Conservation (phyloP, 1,140 invertebrate species). For the Oncopodura yosiiana region DNA sequence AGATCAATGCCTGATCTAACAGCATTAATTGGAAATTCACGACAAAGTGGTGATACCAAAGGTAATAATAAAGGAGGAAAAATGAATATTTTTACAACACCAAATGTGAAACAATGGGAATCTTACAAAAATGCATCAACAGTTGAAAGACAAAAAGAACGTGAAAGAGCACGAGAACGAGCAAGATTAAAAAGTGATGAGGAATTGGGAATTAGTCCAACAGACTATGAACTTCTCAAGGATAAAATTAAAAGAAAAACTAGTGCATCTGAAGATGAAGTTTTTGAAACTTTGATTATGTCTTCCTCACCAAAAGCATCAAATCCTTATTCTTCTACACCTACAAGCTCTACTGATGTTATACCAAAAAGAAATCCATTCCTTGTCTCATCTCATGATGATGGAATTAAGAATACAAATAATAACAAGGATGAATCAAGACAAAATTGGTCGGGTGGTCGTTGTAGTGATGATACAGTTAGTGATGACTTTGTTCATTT, state of each 20-base stretch:
- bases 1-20: conserved; percentile 33
- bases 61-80: not conserved
- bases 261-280: conserved; percentile 38
- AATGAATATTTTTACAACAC: conserved; percentile 3
- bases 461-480: not conserved
- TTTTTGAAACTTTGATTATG: conserved; percentile 4
- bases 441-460: not conserved
- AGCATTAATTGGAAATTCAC: not conserved
- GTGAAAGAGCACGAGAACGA: conserved; percentile 55
- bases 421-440: not conserved
- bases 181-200: conserved; percentile 60
- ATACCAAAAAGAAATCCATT: conserved; percentile 24
- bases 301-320: not conserved
- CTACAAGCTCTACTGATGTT: not conserved
- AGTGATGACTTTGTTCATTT: conserved; percentile 19
- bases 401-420: not conserved
- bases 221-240: conserved; percentile 51
- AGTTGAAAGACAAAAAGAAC: conserved; percentile 48
- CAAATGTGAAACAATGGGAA: conserved; percentile 14
- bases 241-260: conserved; percentile 46
- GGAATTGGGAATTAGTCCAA: conserved; percentile 60
- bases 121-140: conserved; percentile 26
- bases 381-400: not conserved
- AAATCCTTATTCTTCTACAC: not conserved
- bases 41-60: not conserved